These are phyloP conservation scores for Drosophila willistoni DNA, from an alignment of 1,140 invertebrate species.

Conservation along the genomic window DNA sequence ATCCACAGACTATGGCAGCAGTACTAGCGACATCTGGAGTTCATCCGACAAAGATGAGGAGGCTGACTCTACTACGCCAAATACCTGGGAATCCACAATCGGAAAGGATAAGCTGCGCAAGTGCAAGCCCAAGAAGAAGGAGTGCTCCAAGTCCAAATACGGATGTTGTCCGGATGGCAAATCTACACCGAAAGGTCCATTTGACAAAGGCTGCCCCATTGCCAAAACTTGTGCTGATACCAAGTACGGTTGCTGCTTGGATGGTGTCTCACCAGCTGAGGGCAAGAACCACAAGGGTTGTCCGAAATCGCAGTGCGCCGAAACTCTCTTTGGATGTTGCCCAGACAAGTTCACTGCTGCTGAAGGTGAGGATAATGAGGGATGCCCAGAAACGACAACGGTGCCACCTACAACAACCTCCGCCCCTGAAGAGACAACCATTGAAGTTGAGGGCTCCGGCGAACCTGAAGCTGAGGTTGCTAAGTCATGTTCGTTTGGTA, in stretches of 20 bases:
- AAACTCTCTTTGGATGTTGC: slow-evolving; percentile 93
- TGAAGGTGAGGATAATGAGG: slow-evolving; percentile 92
- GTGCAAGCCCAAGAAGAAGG: slow-evolving; percentile 86
- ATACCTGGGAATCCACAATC: slow-evolving; percentile 84
- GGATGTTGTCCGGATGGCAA: slow-evolving; percentile 96
- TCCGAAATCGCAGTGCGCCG: slow-evolving; percentile 88
- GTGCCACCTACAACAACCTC: slow-evolving; percentile 76
- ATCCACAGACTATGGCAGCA: slow-evolving; percentile 60
- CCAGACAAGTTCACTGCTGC: slow-evolving; percentile 91
- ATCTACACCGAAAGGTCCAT: slow-evolving; percentile 92
- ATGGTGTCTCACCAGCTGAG: slow-evolving; percentile 92
- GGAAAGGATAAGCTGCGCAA: slow-evolving; percentile 84
- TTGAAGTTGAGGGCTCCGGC: slow-evolving; percentile 71
- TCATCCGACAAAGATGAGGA: slow-evolving; percentile 67
- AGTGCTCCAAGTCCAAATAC: slow-evolving; percentile 89
- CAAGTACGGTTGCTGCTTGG: slow-evolving; percentile 94
- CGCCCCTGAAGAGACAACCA: slow-evolving; percentile 60
- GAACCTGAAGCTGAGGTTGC: slow-evolving; percentile 27
- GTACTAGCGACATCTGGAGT: slow-evolving; percentile 82
- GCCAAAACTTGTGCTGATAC: slow-evolving; percentile 91
- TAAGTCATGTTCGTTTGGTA: slow-evolving; percentile 87
- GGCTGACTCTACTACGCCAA: slow-evolving; percentile 75
- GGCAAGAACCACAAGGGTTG: slow-evolving; percentile 91
- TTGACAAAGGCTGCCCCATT: slow-evolving; percentile 90
- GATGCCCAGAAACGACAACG: slow-evolving; percentile 89